Evolutionary conservation across 2,797 vertebrate genomes (phyloP).

Genomic region (Margarornis squamiger): DNA sequence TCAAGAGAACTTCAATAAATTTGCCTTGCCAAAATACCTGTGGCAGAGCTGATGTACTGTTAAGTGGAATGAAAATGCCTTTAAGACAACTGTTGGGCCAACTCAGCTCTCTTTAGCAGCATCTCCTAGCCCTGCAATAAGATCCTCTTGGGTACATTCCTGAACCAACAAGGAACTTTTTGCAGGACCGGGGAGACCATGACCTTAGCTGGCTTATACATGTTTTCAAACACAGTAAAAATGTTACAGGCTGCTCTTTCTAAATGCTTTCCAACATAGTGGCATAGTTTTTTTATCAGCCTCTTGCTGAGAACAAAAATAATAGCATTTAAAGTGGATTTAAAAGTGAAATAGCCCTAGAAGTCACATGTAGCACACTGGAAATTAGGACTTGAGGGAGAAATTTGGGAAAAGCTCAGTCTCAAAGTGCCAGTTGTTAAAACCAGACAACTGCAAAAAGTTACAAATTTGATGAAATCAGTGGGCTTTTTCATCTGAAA

Average conservation of each 20-base stretch:
- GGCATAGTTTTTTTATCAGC: not conserved
- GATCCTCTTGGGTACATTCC: not conserved
- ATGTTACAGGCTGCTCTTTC: not conserved
- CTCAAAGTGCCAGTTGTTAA: not conserved
- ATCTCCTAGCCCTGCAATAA: not conserved
- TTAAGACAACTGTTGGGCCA: not conserved
- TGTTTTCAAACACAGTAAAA: not conserved
- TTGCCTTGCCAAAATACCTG: conserved; percentile 18
- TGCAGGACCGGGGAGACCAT: not conserved
- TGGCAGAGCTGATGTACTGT: not conserved
- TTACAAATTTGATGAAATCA: not conserved
- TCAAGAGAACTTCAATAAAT: not conserved
- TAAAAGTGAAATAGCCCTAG: not conserved
- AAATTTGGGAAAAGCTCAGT: not conserved
- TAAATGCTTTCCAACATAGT: not conserved
- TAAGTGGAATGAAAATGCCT: not conserved
- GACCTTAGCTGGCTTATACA: not conserved
- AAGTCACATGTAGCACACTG: not conserved
- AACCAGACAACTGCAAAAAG: not conserved
- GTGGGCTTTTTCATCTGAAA: not conserved
- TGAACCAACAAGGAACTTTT: not conserved
- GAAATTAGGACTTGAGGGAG: not conserved
- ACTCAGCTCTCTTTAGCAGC: not conserved
- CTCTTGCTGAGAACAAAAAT: not conserved
- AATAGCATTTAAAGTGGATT: not conserved